Conservation (phyloP, 1,140 invertebrate genomes). For the Calliphora vicina region DNA sequence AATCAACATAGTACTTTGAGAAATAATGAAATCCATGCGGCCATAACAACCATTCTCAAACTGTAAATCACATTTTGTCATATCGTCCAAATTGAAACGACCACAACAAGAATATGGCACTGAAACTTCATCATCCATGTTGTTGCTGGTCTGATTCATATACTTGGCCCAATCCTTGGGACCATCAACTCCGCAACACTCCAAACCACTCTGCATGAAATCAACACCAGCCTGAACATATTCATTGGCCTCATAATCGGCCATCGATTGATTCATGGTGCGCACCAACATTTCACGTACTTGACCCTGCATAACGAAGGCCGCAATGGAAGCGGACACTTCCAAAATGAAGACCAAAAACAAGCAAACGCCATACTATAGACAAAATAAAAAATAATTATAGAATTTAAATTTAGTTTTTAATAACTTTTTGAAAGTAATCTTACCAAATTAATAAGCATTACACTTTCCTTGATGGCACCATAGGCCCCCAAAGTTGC, state of each 20-base stretch:
- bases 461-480: conserved; percentile 82
- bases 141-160: conserved; percentile 45
- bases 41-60: conserved; percentile 73
- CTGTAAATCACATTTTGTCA: conserved; percentile 49
- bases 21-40: conserved; percentile 72
- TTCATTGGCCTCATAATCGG: conserved; percentile 65
- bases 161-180: conserved; percentile 71
- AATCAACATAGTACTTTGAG: conserved; percentile 76
- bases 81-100: conserved; percentile 45
- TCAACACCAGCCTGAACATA: conserved; percentile 69
- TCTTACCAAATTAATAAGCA: conserved; percentile 81
- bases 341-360: conserved; percentile 82
- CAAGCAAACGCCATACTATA: conserved; percentile 83
- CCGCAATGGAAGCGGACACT: conserved; percentile 80
- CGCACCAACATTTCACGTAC: conserved; percentile 67
- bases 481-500: conserved; percentile 84
- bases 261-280: conserved; percentile 69
- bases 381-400: conserved; percentile 35
- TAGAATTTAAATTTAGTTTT: no score
- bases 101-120: conserved; percentile 70
- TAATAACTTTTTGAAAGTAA: no score
- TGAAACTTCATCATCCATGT: conserved; percentile 46
- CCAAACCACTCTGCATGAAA: conserved; percentile 73
- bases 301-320: conserved; percentile 74
- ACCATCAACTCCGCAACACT: conserved; percentile 76